phyloP scores from a whole-genome alignment of 2,888 invertebrate species.

The Trissoscelio sp. region DNA sequence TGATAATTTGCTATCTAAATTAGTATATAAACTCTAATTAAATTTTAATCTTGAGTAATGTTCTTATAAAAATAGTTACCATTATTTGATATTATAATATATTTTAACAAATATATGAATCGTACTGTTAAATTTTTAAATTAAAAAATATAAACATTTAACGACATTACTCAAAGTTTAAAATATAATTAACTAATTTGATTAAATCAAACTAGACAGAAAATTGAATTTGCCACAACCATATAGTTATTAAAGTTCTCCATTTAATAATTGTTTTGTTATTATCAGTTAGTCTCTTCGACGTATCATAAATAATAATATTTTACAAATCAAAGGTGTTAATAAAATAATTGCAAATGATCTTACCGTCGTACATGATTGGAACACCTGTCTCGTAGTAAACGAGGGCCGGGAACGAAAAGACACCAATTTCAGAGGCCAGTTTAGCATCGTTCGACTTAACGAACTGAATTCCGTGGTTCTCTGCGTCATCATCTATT shows the following conservation, averaged over 20 bases:
- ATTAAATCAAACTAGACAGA: conserved; percentile 21
- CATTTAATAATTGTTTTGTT: conserved; percentile 10
- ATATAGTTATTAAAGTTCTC: not conserved
- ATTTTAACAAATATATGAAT: too few relatives aligned
- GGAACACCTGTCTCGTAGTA: conserved; percentile 97
- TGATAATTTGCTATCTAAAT: not conserved
- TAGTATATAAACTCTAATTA: not conserved
- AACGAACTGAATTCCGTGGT: conserved; percentile 96
- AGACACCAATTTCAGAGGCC: conserved; percentile 95
- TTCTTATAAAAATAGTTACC: not conserved
- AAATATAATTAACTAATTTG: not conserved
- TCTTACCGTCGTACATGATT: conserved; percentile 97
- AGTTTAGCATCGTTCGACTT: conserved; percentile 95
- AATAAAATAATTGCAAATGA: conserved; percentile 28
- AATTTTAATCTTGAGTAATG: not conserved
- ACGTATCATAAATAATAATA: not conserved
- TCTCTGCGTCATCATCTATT: conserved; percentile 96
- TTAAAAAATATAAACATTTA: too few relatives aligned
- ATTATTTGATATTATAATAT: too few relatives aligned
- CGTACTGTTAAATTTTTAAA: too few relatives aligned
- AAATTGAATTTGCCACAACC: conserved; percentile 33
- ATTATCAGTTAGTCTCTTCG: conserved; percentile 29
- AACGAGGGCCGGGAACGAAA: conserved; percentile 95
- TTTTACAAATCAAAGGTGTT: conserved; percentile 17
- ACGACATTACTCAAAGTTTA: not conserved